Evolutionary conservation across 2,888 invertebrate species (phyloP), one percentile per base, ranked within the genome.

Genomic region (Tachystola acroxantha): DNA sequence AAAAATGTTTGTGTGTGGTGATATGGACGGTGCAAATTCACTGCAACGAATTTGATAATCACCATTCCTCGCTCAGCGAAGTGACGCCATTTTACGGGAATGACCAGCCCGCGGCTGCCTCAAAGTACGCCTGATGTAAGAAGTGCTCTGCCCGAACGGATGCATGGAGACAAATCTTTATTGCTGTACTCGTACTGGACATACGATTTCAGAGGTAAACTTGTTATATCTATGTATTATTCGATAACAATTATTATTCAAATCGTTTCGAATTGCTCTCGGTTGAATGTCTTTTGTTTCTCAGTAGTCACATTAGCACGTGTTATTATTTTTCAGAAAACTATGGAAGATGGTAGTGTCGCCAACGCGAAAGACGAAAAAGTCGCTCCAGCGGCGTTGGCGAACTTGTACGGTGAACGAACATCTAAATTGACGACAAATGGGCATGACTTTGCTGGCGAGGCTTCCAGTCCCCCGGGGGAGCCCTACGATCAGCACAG

Each of bases 41-140:
- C 54, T 62, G 50, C 66, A 63, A 66, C 67, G 68, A 59, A 70
- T 74, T 71, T 80, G 76, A 80, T 80, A 78, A 70, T n/a, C 7
- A 76, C 75, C 70, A 76, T 79, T 81, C 75, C 74, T 84, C 82
- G 71, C 78, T 72, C 71, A 66, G 77, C 73, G 73, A 73, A 86
- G 86, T 87, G 87, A 87, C 87, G 87, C 87, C 87, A 87, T 87
- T 87, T 87, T 87, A 87, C 86, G 86, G 86, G 86, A 85, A 86
- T 87, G 87, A 86, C 76, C 86, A 85, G 87, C 82, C 81, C 75
- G 85, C 80, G 79, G 85, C 82, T 80, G 87, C 79, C 72, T 79
- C 77, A 66, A 64, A 77, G 61, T 78, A 74, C 78, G 76, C 81
- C 81, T 69, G 76, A 84, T 85, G 85, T 85, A 78, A 85, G 81